phyloP scores from a whole-genome alignment of 2,888 invertebrate species.

The Horisme vitalbata region DNA sequence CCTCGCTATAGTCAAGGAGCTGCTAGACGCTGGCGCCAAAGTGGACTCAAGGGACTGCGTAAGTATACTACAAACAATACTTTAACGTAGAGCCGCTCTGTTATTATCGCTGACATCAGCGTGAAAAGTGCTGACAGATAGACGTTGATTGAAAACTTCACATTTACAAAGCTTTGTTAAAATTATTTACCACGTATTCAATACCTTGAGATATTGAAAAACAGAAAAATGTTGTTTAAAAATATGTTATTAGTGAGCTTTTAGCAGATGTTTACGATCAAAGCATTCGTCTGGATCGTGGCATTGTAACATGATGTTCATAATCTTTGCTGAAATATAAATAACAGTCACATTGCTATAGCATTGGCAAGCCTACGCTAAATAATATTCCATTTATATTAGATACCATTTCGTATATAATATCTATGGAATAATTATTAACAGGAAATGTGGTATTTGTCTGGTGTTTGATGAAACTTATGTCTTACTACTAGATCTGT shows the following conservation, averaged over 20 bases:
- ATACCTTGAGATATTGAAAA: background rate
- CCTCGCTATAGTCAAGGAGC: constrained; percentile 89
- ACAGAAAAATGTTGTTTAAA: background rate
- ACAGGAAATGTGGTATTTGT: no score
- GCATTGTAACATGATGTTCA: constrained; percentile 36
- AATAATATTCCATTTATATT: no score
- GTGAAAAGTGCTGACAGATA: background rate
- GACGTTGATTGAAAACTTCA: no score
- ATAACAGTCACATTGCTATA: no score
- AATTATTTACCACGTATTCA: background rate
- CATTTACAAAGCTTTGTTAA: no score
- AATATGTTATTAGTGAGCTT: constrained; percentile 13
- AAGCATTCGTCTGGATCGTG: constrained; percentile 20
- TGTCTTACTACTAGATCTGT: no score
- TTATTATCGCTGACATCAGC: background rate
- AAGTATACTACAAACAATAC: constrained; percentile 56
- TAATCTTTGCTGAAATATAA: constrained; percentile 35
- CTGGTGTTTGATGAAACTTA: no score
- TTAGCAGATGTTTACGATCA: constrained; percentile 32
- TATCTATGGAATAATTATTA: no score
- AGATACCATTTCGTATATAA: no score
- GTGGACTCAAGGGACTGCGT: constrained; percentile 95
- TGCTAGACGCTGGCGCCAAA: constrained; percentile 92
- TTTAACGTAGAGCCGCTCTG: no score
- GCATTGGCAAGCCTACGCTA: no score